Conservation (phyloP, 2,888 invertebrate genomes). For the Amphipoea lucens region DNA sequence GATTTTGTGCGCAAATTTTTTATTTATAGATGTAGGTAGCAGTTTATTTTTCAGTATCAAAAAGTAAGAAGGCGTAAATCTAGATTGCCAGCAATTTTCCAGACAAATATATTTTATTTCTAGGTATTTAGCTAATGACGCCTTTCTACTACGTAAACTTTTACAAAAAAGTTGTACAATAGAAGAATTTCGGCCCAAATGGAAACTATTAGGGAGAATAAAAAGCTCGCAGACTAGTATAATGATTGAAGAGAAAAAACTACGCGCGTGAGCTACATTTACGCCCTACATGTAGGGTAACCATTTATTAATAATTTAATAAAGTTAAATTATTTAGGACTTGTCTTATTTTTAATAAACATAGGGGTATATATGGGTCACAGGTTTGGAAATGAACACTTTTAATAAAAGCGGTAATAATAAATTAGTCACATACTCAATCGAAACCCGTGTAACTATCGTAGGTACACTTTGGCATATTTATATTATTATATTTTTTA, state of each 20-base stretch:
- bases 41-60: neutral
- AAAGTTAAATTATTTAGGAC: neutral
- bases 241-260: constrained; percentile 63
- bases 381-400: neutral
- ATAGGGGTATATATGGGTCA: too few species aligned
- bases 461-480: too few species aligned
- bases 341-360: neutral
- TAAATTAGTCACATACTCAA: too few species aligned
- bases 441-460: neutral
- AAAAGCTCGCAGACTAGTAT: constrained; percentile 58
- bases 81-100: constrained; percentile 1
- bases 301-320: constrained; percentile 11
- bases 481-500: too few species aligned
- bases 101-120: constrained; percentile 22
- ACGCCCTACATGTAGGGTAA: constrained; percentile 52
- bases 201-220: constrained; percentile 64
- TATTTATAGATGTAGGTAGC: neutral
- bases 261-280: constrained; percentile 68
- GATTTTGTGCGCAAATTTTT: neutral
- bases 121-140: constrained; percentile 48
- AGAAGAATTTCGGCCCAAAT: constrained; percentile 46
- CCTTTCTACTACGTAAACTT: constrained; percentile 35
- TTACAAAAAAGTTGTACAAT: constrained; percentile 46
- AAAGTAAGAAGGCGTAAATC: constrained; percentile 7
- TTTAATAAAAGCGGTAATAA: neutral